These are phyloP conservation scores for Pseudanteris insignis DNA, from an alignment of 2,888 invertebrate species.

Conservation along the genomic window DNA sequence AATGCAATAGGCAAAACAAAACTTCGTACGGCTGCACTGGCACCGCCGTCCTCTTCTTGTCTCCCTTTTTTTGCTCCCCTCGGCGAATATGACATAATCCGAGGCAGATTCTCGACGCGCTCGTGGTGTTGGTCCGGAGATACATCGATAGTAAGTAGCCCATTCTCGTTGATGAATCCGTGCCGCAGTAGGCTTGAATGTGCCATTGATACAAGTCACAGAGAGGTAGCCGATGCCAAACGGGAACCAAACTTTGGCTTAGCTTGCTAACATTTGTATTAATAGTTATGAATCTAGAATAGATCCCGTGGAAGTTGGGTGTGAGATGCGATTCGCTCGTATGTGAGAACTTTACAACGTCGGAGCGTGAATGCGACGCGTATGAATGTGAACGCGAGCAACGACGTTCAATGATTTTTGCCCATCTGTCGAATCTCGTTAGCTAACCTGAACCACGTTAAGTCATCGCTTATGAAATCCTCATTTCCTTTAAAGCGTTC, in stretches of 20 bases:
- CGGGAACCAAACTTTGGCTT: constrained; percentile 56
- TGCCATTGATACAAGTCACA: constrained; percentile 61
- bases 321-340: constrained; percentile 50
- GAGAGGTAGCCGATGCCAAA: constrained; percentile 51
- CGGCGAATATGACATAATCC: constrained; percentile 32
- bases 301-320: constrained; percentile 54
- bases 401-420: constrained; percentile 34
- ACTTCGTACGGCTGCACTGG: not conserved
- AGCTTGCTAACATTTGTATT: constrained; percentile 60
- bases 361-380: constrained; percentile 35
- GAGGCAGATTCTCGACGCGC: constrained; percentile 17
- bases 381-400: too few relatives aligned
- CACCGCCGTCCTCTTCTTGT: too few relatives aligned
- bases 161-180: constrained; percentile 62
- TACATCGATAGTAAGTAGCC: constrained; percentile 41
- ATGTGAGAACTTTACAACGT: constrained; percentile 48
- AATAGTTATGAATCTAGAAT: constrained; percentile 65
- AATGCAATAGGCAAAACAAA: constrained; percentile 10
- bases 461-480: too few relatives aligned
- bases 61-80: constrained; percentile 4
- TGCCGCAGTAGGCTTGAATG: constrained; percentile 60
- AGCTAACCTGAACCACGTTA: constrained; percentile 1
- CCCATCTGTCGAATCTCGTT: constrained; percentile 1
- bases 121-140: constrained; percentile 27
- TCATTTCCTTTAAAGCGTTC: too few relatives aligned